Evolutionary conservation across 2,888 invertebrate genomes (phyloP), one percentile per base, ranked within the genome.

Genomic region (Geophilus truncorum): DNA sequence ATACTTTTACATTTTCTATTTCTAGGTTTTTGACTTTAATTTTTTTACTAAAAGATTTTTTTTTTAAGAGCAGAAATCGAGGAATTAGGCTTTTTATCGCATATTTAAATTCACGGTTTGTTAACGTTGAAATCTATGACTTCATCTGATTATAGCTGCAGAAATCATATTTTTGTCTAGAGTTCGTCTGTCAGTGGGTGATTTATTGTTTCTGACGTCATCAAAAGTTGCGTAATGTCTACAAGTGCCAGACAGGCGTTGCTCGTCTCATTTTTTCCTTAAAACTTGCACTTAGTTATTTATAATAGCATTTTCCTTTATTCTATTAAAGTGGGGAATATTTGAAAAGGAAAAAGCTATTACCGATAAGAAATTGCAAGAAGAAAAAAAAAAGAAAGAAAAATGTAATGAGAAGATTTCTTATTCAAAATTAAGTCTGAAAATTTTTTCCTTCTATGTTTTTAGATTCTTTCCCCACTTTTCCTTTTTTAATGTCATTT

Each of bases 161-260:
- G 51, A 51, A n/a, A 51, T 51, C 51, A 70, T 70, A 70, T 70
- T 70, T 70, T 70, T 12, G 70, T 70, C 70, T 70, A 25, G 51
- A 15, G 70, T 70, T 70, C 70, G 70, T 70, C 70, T 70, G 70
- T 23, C 70, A 70, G 70, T 70, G 70, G 70, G 70, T 70, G 70
- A 70, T 70, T 70, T 70, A 70, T 70, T 70, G 70, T 70, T 5
- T 70, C 25, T 70, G 70, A 70, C 70, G 70, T 70, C 70, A 70
- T n/a, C 15, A 15, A 28, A 70, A 23, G 25, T 70, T 70, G n/a
- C 70, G 70, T 70, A 70, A 70, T 28, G 70, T 70, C 70, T 70
- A 28, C 70, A 28, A 28, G 70, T 70, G 70, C 70, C 70, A 70
- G 70, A 70, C 70, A 70, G 70, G 70, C 70, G 70, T 70, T 70